Percentiles rank a stretch among this genome's conserved stretches.
Evolutionary conservation across 2,113 vertebrate genomes (phyloP).

Genomic region (Danio rerio): DNA sequence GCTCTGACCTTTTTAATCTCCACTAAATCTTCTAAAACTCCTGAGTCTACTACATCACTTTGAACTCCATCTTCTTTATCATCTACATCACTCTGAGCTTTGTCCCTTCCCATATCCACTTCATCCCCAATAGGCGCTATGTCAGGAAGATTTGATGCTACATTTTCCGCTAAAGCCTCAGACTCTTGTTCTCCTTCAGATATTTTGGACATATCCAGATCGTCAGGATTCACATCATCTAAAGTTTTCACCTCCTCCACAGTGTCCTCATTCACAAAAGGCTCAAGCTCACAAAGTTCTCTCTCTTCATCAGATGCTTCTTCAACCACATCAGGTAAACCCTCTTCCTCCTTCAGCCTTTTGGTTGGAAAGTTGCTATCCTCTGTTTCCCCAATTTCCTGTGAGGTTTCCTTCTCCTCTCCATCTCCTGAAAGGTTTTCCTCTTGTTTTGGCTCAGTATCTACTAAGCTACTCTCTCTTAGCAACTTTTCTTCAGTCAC

Average conservation of each 20-base stretch:
- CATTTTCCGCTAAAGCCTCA: background rate
- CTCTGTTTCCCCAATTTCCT: background rate
- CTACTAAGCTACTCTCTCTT: background rate
- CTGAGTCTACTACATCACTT: background rate
- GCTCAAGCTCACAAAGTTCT: background rate
- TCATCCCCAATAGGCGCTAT: background rate
- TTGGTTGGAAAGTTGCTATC: background rate
- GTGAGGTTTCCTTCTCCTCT: background rate
- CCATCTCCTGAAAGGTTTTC: background rate
- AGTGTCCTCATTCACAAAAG: constrained; percentile 10
- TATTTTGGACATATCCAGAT: background rate
- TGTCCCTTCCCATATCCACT: background rate
- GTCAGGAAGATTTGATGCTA: background rate
- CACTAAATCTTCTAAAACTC: background rate
- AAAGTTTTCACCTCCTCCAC: background rate
- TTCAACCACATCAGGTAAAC: background rate
- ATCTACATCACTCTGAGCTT: background rate
- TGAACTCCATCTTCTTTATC: background rate
- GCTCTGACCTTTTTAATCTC: background rate
- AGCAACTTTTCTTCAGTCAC: constrained; percentile 1
- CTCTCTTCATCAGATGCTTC: background rate
- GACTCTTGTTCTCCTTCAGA: background rate
- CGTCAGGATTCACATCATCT: constrained; percentile 4
- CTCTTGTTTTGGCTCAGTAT: background rate
- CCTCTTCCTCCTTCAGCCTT: background rate